Base-by-base conservation (phyloP, 2,113 vertebrate genomes). In the Tupaia chinensis region DNA sequence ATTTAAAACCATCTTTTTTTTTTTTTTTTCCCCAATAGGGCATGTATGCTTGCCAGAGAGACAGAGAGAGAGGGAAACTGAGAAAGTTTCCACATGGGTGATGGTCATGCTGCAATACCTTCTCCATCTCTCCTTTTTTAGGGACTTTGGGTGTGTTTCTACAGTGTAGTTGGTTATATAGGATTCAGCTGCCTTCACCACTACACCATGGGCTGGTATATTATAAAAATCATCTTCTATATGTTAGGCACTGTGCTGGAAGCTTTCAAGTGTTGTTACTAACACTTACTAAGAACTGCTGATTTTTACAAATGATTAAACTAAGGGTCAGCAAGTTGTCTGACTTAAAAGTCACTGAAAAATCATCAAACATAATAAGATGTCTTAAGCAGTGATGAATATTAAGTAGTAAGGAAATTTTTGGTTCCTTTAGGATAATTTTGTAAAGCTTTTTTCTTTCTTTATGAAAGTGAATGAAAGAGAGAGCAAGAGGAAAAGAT, bases 231-330 rank as follows among this genome's bases (percentile, higher is more conserved):
- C 16, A 93, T n/a, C n/a, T n/a, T 95, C 34, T 83, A 17, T 69
- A 89, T 65, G 68, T 77, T 76, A 91, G n/a, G 66, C 22, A 87
- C 8, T 54, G 13, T 80, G 56, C 53, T 76, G 60, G 60, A 66
- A 92, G 23, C 12, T 88, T 95, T 77, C 27, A 94, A 73, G n/a
- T 84, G 16, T 68, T 83, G 66, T 65, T 91, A 85, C 54, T 69
- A 83, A 81, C 9, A 89, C 19, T 94, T 66, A 83, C 58, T 80
- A 82, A 79, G 77, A 88, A 8, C 11, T 32, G 9, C 44, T 73
- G n/a, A 58, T 60, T 93, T 92, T 82, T 53, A 93, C 16, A 85
- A 95, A 76, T 73, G 76, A 80, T 63, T 74, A 58, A 68, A 81
- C 34, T 58, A 29, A 78, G 53, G 25, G 44, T 80, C 90, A 89